Conservation (phyloP, 2,797 vertebrate genomes). For the Monodelphis domestica region DNA sequence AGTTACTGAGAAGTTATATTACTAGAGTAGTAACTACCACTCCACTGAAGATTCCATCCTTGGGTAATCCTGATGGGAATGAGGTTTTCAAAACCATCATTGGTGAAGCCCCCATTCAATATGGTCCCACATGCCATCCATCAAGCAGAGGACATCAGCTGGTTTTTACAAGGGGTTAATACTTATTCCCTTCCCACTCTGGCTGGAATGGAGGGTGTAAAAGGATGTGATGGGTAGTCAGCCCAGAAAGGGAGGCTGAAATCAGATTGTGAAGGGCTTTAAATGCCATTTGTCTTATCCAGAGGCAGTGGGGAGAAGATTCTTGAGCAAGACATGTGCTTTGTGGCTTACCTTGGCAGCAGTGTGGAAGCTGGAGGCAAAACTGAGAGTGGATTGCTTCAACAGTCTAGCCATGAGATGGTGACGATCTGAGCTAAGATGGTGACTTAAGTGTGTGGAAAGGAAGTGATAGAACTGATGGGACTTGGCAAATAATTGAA, state of each 20-base stretch:
- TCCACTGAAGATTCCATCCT: background rate
- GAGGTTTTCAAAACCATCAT: background rate
- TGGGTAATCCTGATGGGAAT: background rate
- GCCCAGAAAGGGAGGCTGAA: background rate
- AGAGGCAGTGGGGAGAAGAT: background rate
- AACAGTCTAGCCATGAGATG: background rate
- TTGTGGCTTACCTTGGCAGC: background rate
- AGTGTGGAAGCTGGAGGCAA: too few relatives aligned
- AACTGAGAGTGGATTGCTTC: background rate
- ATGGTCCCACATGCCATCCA: background rate
- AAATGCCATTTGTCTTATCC: background rate
- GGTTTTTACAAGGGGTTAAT: background rate
- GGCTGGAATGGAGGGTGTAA: too few relatives aligned
- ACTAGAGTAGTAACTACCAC: background rate
- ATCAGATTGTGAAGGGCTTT: background rate
- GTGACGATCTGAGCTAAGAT: too few relatives aligned
- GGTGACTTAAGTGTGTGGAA: background rate
- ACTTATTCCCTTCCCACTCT: background rate
- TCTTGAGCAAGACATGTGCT: background rate
- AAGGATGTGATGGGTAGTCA: too few relatives aligned
- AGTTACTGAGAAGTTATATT: background rate
- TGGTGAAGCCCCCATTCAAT: background rate
- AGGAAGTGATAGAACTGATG: background rate
- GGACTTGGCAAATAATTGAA: background rate
- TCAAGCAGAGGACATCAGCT: background rate